A percentile compares a stretch with the other conserved stretches of the same genome.
phyloP scores from a whole-genome alignment of 2,113 vertebrate species.

The Erythrolamprus reginae region DNA sequence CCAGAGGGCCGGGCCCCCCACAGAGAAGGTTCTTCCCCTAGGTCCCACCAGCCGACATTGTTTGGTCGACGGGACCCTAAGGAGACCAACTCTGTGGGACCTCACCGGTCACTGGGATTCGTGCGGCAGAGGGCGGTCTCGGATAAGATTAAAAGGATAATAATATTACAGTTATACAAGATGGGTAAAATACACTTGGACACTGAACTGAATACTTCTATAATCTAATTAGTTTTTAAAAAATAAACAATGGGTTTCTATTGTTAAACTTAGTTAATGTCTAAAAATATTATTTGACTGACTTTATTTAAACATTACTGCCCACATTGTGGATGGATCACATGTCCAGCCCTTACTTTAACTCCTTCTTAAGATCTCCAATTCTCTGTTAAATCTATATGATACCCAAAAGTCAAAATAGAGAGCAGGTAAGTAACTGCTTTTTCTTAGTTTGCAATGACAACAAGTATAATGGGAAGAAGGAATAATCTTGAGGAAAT shows the following conservation, averaged over 20 bases:
- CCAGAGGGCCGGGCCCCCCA: too few species aligned
- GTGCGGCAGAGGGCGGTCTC: too few species aligned
- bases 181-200: background rate
- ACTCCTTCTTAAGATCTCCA: background rate
- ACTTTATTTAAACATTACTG: background rate
- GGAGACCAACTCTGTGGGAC: too few species aligned
- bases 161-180: background rate
- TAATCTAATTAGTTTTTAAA: background rate
- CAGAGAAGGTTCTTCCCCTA: too few species aligned
- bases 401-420: background rate
- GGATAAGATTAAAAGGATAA: background rate
- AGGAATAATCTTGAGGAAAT: background rate
- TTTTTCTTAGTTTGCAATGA: background rate
- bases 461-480: background rate
- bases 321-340: background rate
- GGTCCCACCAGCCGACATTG: too few species aligned
- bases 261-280: background rate
- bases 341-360: background rate
- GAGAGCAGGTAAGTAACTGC: background rate
- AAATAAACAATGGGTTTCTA: background rate
- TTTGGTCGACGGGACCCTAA: too few species aligned
- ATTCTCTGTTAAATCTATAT: background rate
- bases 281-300: background rate
- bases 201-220: background rate
- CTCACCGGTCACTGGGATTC: too few species aligned